phyloP scores from a whole-genome alignment of 1,140 invertebrate species.

The Pseudachorutes palmiensis region DNA sequence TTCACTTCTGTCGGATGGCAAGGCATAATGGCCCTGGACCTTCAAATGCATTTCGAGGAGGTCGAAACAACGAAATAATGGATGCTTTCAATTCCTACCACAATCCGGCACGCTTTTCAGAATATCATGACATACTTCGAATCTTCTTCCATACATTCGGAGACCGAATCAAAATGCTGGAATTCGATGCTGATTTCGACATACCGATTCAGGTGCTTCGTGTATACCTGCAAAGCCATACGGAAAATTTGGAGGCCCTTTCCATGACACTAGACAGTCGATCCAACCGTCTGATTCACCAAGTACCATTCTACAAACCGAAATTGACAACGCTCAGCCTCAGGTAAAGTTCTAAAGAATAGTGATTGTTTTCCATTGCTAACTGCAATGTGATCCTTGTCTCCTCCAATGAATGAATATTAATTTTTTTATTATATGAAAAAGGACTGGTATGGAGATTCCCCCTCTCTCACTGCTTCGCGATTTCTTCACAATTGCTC shows the following conservation, averaged over 20 bases:
- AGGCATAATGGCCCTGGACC: too few species aligned
- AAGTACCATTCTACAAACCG: conserved; percentile 2
- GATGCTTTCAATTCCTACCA: not conserved
- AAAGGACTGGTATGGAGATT: not conserved
- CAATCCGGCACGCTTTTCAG: not conserved
- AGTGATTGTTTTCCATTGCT: too few species aligned
- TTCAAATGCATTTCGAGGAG: too few species aligned
- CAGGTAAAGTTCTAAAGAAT: too few species aligned
- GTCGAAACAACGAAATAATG: not conserved
- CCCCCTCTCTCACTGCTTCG: not conserved
- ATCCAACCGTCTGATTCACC: not conserved
- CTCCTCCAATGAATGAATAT: too few species aligned
- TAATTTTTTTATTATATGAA: too few species aligned
- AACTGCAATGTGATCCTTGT: too few species aligned
- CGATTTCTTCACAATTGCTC: not conserved
- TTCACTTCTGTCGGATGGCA: not conserved
- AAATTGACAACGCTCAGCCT: conserved; percentile 5
- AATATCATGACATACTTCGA: not conserved
- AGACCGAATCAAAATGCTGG: not conserved
- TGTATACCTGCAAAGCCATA: not conserved
- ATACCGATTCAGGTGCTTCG: not conserved
- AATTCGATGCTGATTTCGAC: not conserved
- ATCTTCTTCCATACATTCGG: not conserved
- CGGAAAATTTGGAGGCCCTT: not conserved
- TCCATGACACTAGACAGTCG: not conserved